Conservation (phyloP, 2,113 vertebrate species). For the Silurus asotus region DNA sequence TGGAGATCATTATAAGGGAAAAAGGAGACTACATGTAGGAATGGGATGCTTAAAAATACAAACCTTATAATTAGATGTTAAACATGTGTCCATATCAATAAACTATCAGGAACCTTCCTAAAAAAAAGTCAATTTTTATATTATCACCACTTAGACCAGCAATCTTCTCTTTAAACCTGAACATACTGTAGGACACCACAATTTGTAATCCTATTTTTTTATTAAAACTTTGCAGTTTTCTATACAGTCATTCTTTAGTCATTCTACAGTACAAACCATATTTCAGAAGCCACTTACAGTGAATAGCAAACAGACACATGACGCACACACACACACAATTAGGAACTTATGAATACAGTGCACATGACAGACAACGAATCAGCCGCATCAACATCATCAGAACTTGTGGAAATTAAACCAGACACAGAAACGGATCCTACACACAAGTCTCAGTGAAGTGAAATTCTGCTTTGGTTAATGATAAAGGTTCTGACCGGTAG, state of each 20-base stretch:
- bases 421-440: conserved; percentile 14
- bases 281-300: conserved; percentile 54
- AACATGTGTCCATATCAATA: too few relatives aligned
- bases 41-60: too few relatives aligned
- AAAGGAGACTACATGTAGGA: too few relatives aligned
- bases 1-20: too few relatives aligned
- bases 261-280: conserved; percentile 53
- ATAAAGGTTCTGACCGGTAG: background rate
- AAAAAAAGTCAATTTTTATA: background rate
- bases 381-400: conserved; percentile 14
- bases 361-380: conserved; percentile 39
- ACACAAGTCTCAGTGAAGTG: conserved; percentile 11
- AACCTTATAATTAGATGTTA: too few relatives aligned
- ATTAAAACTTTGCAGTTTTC: conserved; percentile 46
- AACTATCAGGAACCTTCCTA: too few relatives aligned
- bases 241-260: conserved; percentile 45
- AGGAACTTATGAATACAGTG: conserved; percentile 45
- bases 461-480: conserved; percentile 10
- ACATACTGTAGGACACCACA: conserved; percentile 40
- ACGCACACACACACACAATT: conserved; percentile 48
- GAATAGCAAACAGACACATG: conserved; percentile 48
- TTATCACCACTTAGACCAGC: too few relatives aligned
- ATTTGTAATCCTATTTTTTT: conserved; percentile 43
- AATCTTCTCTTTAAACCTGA: background rate
- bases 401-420: conserved; percentile 32